These are phyloP conservation scores for Anthopleura xanthogrammica DNA, from an alignment of 92 coral and sea anemone species.

Conservation along the genomic window DNA sequence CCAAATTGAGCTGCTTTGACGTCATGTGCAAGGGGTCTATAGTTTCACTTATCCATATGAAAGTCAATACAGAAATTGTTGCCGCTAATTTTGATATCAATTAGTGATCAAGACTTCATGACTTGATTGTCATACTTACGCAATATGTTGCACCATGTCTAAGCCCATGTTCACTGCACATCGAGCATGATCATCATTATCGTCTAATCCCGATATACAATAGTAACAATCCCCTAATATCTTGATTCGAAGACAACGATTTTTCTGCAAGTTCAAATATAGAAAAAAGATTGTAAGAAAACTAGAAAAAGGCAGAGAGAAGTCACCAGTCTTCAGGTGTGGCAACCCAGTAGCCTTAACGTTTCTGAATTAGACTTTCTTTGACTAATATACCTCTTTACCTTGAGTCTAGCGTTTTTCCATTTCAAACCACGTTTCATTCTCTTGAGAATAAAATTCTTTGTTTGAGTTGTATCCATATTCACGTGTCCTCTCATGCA, in stretches of 20 bases:
- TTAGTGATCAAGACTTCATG: not conserved
- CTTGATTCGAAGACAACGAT: constrained; percentile 89
- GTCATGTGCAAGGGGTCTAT: too few species aligned
- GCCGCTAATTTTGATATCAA: not conserved
- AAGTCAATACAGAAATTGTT: too few species aligned
- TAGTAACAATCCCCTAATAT: constrained; percentile 98
- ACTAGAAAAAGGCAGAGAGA: not conserved
- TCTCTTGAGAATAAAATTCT: not conserved
- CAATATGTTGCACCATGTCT: constrained; percentile 88
- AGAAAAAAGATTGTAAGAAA: not conserved
- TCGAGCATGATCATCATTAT: constrained; percentile 67
- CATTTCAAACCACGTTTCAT: not conserved
- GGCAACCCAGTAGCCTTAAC: too few species aligned
- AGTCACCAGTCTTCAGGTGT: too few species aligned
- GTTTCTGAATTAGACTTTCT: not conserved
- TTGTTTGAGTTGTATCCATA: too few species aligned
- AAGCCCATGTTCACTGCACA: constrained; percentile 93
- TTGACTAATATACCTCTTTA: not conserved
- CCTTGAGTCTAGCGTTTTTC: not conserved
- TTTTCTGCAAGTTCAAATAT: constrained; percentile 56
- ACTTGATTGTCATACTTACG: constrained; percentile 53
- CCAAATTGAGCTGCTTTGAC: too few species aligned
- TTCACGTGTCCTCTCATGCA: too few species aligned
- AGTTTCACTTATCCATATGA: too few species aligned
- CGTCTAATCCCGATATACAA: constrained; percentile 95